Conservation (phyloP, 2,888 invertebrate genomes). For the Balanococcus diminutus region DNA sequence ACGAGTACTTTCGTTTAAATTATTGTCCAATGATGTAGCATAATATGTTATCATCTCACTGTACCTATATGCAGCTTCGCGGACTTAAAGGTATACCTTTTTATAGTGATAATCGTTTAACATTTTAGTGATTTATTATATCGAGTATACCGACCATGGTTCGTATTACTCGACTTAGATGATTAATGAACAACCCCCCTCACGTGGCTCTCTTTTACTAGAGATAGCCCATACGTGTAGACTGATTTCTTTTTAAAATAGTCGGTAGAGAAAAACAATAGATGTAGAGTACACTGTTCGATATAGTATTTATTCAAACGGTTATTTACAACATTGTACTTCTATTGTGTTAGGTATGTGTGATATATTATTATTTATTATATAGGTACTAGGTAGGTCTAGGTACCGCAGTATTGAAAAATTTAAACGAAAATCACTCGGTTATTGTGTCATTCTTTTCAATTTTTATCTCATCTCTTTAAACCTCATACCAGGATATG, state of each 20-base stretch:
- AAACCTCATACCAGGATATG: neutral
- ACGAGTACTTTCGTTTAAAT: constrained; percentile 29
- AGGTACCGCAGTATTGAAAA: neutral
- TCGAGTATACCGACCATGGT: neutral
- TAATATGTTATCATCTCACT: constrained; percentile 10
- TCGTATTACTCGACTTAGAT: constrained; percentile 14
- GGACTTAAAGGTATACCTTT: neutral
- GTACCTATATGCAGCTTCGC: neutral
- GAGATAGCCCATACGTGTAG: neutral
- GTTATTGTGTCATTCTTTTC: neutral
- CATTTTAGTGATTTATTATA: constrained; percentile 31
- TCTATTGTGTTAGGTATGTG: neutral
- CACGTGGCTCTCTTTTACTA: neutral
- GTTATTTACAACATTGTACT: neutral
- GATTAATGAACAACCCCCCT: constrained; percentile 14
- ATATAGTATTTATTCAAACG: neutral
- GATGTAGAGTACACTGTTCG: neutral
- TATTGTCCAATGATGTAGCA: constrained; percentile 35
- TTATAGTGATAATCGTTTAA: constrained; percentile 30
- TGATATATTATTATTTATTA: too few species aligned
- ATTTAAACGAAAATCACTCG: neutral
- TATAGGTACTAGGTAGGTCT: neutral
- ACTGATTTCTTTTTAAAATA: neutral
- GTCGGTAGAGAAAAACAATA: neutral
- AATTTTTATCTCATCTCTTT: neutral